phyloP scores from a whole-genome alignment of 2,113 vertebrate species.

The Pteronura brasiliensis region DNA sequence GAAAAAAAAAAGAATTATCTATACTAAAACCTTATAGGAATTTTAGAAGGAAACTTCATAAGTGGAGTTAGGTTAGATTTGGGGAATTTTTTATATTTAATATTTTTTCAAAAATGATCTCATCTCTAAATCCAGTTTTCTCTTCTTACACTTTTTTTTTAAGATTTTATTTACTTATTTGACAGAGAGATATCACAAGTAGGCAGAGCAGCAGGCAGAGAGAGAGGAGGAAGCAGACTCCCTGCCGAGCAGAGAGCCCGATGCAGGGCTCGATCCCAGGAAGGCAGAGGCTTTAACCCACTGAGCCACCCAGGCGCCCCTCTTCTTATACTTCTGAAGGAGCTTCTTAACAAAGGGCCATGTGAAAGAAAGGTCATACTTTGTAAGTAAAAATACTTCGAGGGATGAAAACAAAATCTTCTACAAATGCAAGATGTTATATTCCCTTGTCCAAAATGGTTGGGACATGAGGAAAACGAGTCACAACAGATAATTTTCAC shows the following conservation, averaged over 20 bases:
- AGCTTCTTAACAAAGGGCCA: neutral
- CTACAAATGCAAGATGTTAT: neutral
- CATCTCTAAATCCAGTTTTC: slow-evolving; percentile 13
- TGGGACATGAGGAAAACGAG: neutral
- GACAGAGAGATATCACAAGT: no score
- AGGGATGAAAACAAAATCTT: neutral
- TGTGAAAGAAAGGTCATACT: neutral
- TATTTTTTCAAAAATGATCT: neutral
- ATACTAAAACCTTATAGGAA: neutral
- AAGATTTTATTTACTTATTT: no score
- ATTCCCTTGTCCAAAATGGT: neutral
- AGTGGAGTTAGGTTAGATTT: neutral
- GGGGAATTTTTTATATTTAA: slow-evolving; percentile 6
- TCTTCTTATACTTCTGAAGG: neutral
- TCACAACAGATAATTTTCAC: neutral
- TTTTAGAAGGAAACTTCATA: neutral
- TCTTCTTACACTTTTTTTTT: neutral
- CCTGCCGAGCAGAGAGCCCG: no score
- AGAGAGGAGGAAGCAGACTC: no score
- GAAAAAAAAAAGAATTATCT: neutral
- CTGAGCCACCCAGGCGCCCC: no score
- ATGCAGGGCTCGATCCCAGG: no score
- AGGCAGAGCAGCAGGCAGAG: no score
- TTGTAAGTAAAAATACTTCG: neutral
- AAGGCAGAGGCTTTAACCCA: no score